A percentile compares a stretch with the other conserved stretches of the same genome.
phyloP scores from a whole-genome alignment of 2,888 invertebrate species.

The Creontiades dilutus region DNA sequence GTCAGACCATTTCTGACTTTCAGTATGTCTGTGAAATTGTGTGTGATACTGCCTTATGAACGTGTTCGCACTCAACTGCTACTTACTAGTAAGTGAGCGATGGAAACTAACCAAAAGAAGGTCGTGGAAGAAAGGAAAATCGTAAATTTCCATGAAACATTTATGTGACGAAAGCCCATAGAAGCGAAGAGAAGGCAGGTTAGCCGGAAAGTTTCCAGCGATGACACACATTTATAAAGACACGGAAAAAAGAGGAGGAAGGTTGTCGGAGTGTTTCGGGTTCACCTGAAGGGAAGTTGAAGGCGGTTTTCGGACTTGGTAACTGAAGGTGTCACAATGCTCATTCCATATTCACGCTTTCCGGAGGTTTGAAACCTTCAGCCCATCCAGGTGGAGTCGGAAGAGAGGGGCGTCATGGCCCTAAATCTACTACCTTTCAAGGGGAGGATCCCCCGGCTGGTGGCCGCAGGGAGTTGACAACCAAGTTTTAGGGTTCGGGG shows the following conservation, averaged over 20 bases:
- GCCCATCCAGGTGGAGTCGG: not conserved
- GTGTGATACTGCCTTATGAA: no score
- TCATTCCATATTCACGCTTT: conserved; percentile 36
- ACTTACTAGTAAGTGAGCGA: not conserved
- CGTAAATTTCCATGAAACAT: not conserved
- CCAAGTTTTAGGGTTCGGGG: conserved; percentile 10
- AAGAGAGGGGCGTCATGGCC: not conserved
- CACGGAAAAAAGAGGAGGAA: not conserved
- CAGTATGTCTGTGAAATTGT: no score
- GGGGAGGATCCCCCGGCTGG: not conserved
- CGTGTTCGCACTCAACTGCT: not conserved
- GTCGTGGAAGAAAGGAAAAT: not conserved
- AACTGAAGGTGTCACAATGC: not conserved
- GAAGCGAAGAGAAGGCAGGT: not conserved
- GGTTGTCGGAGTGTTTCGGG: not conserved
- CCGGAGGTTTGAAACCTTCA: not conserved
- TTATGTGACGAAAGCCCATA: not conserved
- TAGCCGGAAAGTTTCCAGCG: not conserved
- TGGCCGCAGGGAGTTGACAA: conserved; percentile 10
- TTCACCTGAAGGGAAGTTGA: not conserved
- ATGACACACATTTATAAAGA: conserved; percentile 28
- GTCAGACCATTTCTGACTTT: no score
- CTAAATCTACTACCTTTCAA: conserved; percentile 27
- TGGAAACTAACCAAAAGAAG: not conserved
- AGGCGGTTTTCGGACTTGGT: conserved; percentile 12